Conservation (phyloP, 2,113 vertebrate genomes). For the Sapajus apella region DNA sequence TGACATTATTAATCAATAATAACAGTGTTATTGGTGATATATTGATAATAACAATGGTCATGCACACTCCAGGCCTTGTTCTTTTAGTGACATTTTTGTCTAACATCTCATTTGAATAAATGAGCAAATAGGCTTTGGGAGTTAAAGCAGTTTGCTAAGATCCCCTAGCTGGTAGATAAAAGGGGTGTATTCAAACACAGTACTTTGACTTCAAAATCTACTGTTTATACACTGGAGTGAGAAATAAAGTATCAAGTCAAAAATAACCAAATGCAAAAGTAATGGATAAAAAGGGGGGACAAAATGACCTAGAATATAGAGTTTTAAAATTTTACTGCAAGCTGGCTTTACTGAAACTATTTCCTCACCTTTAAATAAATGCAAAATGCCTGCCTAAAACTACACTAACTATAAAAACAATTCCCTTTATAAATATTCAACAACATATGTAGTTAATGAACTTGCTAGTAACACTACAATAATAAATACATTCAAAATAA, state of each 20-base stretch:
- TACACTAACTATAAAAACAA: neutral
- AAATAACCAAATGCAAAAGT: neutral
- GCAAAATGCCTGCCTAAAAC: conserved; percentile 9
- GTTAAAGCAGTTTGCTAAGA: neutral
- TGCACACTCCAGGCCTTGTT: neutral
- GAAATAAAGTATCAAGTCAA: conserved; percentile 8
- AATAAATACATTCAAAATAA: neutral
- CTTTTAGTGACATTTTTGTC: neutral
- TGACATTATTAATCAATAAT: neutral
- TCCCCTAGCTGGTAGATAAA: neutral
- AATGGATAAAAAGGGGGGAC: conserved; percentile 23
- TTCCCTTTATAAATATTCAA: neutral
- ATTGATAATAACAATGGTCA: neutral
- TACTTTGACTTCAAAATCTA: neutral
- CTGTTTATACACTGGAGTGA: conserved; percentile 31
- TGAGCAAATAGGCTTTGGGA: neutral
- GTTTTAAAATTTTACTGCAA: neutral
- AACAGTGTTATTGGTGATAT: neutral
- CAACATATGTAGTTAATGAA: neutral
- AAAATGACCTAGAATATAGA: neutral
- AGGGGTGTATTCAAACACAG: neutral
- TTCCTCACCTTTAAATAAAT: conserved; percentile 39
- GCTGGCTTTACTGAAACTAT: neutral
- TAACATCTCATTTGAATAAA: neutral
- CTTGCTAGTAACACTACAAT: neutral